phyloP scores from a whole-genome alignment of 2,113 vertebrate genomes.

The Anser brachyrhynchus region DNA sequence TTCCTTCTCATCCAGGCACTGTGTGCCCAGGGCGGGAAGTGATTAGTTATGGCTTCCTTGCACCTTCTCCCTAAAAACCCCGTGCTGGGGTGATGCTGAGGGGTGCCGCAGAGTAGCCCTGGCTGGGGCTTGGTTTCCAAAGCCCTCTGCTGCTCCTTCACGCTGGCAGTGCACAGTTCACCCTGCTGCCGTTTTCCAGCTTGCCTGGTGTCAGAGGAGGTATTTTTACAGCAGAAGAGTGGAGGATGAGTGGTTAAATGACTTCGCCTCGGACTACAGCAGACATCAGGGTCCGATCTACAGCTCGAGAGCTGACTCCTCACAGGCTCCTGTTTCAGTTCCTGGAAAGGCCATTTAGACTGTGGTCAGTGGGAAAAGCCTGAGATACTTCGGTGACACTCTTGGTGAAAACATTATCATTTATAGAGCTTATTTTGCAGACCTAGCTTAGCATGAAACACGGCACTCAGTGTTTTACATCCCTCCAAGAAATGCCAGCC shows the following conservation, averaged over 20 bases:
- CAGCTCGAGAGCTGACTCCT: background rate
- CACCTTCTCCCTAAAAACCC: background rate
- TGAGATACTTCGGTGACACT: background rate
- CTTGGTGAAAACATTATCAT: accelerated
- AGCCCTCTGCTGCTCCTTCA: background rate
- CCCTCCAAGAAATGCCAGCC: background rate
- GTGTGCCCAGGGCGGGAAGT: background rate
- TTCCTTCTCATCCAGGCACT: background rate
- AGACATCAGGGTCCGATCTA: background rate
- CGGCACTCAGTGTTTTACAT: background rate
- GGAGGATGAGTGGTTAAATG: background rate
- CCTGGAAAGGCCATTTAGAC: background rate
- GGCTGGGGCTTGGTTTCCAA: background rate
- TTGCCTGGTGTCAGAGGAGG: background rate
- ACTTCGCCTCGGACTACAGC: background rate
- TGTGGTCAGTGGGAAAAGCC: background rate
- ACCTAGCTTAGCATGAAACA: background rate
- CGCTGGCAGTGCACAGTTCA: background rate
- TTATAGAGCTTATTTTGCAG: background rate
- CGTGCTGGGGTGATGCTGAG: background rate
- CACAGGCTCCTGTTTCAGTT: background rate
- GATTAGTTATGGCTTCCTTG: background rate
- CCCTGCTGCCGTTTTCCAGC: background rate
- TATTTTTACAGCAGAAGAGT: background rate
- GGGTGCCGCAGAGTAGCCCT: no score